These are phyloP conservation scores for Heliconius melpomene DNA, from an alignment of 1,140 invertebrate genomes.

Conservation along the genomic window DNA sequence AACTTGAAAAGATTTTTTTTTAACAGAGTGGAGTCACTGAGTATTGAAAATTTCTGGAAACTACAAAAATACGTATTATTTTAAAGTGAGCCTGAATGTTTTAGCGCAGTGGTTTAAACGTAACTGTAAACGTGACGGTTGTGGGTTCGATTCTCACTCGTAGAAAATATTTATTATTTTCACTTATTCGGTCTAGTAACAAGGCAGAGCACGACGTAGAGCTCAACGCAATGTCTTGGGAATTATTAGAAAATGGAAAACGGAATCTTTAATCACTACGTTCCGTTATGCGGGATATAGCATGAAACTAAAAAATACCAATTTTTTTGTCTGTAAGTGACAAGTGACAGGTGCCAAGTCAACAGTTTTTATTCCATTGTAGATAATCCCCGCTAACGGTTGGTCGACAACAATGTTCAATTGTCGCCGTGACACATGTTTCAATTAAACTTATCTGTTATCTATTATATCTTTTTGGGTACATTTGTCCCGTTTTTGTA, in stretches of 20 bases:
- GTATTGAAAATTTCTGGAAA: too few relatives aligned
- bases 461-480: slow-evolving; percentile 47
- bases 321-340: not conserved
- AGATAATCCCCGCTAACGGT: slow-evolving; percentile 45
- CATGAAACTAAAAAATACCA: not conserved
- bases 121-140: too few relatives aligned
- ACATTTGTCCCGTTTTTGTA: slow-evolving; percentile 45
- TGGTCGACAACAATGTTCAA: slow-evolving; percentile 28
- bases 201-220: too few relatives aligned
- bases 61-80: too few relatives aligned
- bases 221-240: too few relatives aligned
- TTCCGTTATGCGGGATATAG: not conserved
- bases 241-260: not conserved
- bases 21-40: too few relatives aligned
- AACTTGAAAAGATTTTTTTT: not conserved
- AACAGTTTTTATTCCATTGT: slow-evolving; percentile 62
- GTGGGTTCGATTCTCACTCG: too few relatives aligned
- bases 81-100: too few relatives aligned
- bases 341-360: slow-evolving; percentile 60
- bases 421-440: slow-evolving; percentile 62
- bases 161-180: too few relatives aligned
- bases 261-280: not conserved
- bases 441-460: slow-evolving; percentile 71
- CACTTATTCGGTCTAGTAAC: too few relatives aligned
- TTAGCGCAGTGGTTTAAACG: not conserved